These are phyloP conservation scores for Tylochromis polylepis DNA, from an alignment of 2,113 vertebrate species.

Conservation along the genomic window DNA sequence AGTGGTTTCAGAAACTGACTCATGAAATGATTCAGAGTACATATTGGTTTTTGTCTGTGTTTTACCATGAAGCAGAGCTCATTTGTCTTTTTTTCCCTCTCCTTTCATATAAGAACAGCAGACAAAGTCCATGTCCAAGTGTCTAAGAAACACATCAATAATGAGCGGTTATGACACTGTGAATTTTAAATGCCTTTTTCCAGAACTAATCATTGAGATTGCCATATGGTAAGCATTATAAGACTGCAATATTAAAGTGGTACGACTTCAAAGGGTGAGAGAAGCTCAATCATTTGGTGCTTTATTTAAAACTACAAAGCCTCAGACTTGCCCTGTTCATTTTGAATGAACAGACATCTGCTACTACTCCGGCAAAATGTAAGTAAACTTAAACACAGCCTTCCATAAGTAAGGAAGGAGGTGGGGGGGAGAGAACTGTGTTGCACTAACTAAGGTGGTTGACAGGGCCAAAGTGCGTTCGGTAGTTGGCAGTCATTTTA, in stretches of 20 bases:
- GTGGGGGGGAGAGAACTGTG: neutral
- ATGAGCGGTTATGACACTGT: slow-evolving; percentile 35
- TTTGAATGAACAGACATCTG: neutral
- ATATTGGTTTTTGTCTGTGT: slow-evolving; percentile 83
- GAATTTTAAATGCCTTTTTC: slow-evolving; percentile 29
- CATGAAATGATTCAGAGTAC: slow-evolving; percentile 90
- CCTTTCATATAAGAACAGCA: slow-evolving; percentile 3
- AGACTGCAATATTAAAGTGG: slow-evolving; percentile 49
- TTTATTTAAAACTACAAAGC: slow-evolving; percentile 12
- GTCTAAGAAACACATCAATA: slow-evolving; percentile 17
- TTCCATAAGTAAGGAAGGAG: slow-evolving; percentile 7
- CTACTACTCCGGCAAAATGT: neutral
- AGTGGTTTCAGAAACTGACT: slow-evolving; percentile 96
- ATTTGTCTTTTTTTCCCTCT: slow-evolving; percentile 30
- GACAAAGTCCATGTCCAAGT: neutral
- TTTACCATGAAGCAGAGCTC: slow-evolving; percentile 72
- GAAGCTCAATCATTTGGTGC: slow-evolving; percentile 13
- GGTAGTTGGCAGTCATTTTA: slow-evolving; percentile 80
- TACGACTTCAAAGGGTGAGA: slow-evolving; percentile 25
- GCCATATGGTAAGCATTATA: slow-evolving; percentile 58
- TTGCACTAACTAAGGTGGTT: slow-evolving; percentile 67
- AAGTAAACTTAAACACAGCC: neutral
- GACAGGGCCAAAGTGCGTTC: slow-evolving; percentile 87
- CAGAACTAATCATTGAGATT: slow-evolving; percentile 23
- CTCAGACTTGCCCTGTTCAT: neutral